Evolutionary conservation across 2,113 vertebrate genomes (phyloP), one percentile per base, ranked within the genome.

Genomic region (Cyphomyrus discorhynchus): DNA sequence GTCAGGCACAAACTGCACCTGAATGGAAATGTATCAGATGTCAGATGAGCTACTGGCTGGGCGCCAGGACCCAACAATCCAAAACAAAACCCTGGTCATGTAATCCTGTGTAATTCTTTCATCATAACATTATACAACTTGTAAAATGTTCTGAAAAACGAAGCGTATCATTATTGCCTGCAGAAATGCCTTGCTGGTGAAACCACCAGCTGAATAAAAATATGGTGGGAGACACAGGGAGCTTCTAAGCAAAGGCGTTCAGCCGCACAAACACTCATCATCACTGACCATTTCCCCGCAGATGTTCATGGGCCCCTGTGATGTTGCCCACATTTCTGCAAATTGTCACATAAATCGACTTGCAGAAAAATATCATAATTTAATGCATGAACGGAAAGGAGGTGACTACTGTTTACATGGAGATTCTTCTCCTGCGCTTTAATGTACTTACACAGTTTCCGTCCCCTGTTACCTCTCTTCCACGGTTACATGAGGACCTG

Each of bases 211-310:
- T 19, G 74, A 80, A 42, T 42, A 42, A 80, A 42, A 80, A 17
- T 19, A 3, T 0, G 93, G 92, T 90, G 91, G 17, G 35, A 42
- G 74, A 42, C 31, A 95, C 96, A 96, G 96, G 39, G 56, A 83
- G 83, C 9, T 27, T 50, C 46, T 27, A 8, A 35, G 21, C 27
- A 24, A 35, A 6, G 66, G 24, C 31, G 27, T 39, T 31, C 15
- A 49, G 13, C 74, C 62, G 35, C 88, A 46, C 47, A 77, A 52
- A 42, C 46, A 49, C 46, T n/a, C 46, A 11, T 50, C 45, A 27
- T 86, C 24, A 6, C 74, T 80, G 35, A 80, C 74, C 35, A 19
- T 19, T 35, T 35, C 15, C 11, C 27, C 17, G 31, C 31, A 77
- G 70, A 39, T 17, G 13, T 35, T 77, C 35, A 6, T 24, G 4